phyloP scores from a whole-genome alignment of 2,113 vertebrate genomes.

The Ochotona curzoniae region DNA sequence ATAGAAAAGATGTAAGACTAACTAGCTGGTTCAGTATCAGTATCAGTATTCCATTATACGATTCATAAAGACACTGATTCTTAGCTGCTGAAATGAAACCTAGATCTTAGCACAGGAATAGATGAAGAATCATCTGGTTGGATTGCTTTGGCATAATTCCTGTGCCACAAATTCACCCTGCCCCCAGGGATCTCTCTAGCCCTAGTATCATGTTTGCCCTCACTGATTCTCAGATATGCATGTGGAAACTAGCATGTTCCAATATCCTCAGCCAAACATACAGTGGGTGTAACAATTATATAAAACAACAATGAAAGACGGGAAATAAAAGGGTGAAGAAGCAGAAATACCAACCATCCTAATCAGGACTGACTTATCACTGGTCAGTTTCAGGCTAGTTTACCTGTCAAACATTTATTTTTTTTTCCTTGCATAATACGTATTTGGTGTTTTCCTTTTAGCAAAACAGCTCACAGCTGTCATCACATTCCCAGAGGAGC shows the following conservation, averaged over 20 bases:
- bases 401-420: neutral
- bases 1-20: neutral
- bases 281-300: neutral
- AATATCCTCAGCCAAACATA: neutral
- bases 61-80: neutral
- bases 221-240: neutral
- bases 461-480: neutral
- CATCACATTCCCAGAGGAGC: neutral
- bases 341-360: neutral
- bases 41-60: neutral
- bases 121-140: neutral
- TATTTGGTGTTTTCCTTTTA: neutral
- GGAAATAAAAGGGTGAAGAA: neutral
- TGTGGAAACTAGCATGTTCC: neutral
- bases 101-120: neutral
- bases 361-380: neutral
- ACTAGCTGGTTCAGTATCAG: neutral
- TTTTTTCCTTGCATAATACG: neutral
- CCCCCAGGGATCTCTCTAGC: neutral
- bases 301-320: neutral
- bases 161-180: neutral
- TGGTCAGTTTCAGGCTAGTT: neutral
- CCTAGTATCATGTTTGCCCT: neutral
- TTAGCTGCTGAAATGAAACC: constrained; percentile 1
- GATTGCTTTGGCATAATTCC: neutral